Conservation (phyloP, 2,113 vertebrate species). For the Probosciger aterrimus region DNA sequence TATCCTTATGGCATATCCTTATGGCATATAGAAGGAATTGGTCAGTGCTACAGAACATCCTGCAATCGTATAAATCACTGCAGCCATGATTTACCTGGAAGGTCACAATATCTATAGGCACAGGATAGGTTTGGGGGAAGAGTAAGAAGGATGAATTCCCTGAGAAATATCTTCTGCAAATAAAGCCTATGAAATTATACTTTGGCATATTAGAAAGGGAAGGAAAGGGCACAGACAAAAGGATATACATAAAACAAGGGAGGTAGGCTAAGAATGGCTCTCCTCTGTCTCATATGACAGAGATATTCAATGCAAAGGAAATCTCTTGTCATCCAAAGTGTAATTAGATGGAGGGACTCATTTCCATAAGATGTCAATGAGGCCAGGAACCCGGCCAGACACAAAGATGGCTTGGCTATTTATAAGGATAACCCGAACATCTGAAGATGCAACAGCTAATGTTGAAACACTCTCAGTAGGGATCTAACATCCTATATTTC, state of each 20-base stretch:
- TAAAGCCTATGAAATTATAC: background rate
- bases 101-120: background rate
- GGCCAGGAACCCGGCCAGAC: conserved; percentile 40
- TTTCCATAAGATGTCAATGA: conserved; percentile 45
- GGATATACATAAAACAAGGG: background rate
- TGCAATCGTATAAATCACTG: background rate
- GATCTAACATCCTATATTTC: background rate
- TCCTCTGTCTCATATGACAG: background rate
- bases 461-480: background rate
- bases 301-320: conserved; percentile 14
- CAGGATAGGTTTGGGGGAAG: background rate
- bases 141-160: background rate
- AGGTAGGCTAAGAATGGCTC: background rate
- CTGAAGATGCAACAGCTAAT: background rate
- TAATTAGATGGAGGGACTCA: conserved; percentile 26
- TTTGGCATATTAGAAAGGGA: background rate
- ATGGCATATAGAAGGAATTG: background rate
- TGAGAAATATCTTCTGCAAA: background rate
- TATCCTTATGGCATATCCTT: background rate
- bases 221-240: background rate
- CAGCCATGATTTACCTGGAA: background rate
- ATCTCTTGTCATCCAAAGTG: conserved; percentile 7
- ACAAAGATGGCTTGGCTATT: background rate
- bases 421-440: background rate
- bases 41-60: background rate